phyloP scores from a whole-genome alignment of 1,140 invertebrate species.

The Chionoecetes opilio region DNA sequence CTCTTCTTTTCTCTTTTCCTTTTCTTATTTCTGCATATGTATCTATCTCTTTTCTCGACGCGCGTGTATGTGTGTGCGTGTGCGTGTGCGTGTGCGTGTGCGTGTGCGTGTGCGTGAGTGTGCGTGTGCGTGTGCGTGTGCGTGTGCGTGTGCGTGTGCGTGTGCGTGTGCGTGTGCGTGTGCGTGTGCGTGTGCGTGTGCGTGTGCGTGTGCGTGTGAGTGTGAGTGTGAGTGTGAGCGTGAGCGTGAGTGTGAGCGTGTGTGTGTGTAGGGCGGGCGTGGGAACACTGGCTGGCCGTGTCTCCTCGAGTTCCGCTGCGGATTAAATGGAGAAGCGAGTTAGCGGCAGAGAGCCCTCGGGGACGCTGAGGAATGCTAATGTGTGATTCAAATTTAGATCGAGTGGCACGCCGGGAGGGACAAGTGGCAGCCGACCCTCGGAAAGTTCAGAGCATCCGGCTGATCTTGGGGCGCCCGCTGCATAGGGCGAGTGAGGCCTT shows the following conservation, averaged over 20 bases:
- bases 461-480: not conserved
- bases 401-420: not conserved
- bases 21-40: too few species aligned
- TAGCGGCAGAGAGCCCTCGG: not conserved
- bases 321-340: slow-evolving; percentile 6
- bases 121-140: too few species aligned
- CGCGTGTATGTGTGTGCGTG: too few species aligned
- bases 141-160: too few species aligned
- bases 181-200: too few species aligned
- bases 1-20: not conserved
- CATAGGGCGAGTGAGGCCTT: too few species aligned
- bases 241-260: not conserved
- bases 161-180: too few species aligned
- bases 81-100: too few species aligned
- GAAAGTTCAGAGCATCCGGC: not conserved
- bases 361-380: slow-evolving; percentile 1
- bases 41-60: too few species aligned
- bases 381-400: slow-evolving; percentile 10
- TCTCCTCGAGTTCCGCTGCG: not conserved
- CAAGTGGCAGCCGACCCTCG: not conserved
- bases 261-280: not conserved
- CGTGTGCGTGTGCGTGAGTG: too few species aligned
- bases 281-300: not conserved
- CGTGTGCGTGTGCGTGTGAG: too few species aligned
- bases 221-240: too few species aligned